Percentiles rank a stretch among this genome's conserved stretches.
phyloP scores from a whole-genome alignment of 2,888 invertebrate genomes.

The Drosophila differens region DNA sequence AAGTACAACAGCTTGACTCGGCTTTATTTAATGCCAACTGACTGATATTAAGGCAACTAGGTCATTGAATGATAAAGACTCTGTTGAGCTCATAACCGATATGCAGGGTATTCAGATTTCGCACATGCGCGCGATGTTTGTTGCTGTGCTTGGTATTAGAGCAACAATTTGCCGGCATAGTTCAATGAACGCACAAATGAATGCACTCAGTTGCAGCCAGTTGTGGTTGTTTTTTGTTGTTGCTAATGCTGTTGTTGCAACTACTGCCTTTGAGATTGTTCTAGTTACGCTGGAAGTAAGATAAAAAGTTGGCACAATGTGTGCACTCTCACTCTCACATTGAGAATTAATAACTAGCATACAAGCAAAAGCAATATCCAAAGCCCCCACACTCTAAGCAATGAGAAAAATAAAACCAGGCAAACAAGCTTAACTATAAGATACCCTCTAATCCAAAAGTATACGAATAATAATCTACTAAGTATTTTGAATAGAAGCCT shows the following conservation, averaged over 20 bases:
- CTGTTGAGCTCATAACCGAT: not conserved
- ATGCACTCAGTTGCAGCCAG: constrained; percentile 55
- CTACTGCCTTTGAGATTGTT: constrained; percentile 40
- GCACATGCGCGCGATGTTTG: constrained; percentile 59
- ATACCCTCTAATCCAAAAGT: not conserved
- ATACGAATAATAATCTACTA: not conserved
- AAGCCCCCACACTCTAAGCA: constrained; percentile 28
- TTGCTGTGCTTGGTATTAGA: constrained; percentile 38
- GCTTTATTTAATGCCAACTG: not conserved
- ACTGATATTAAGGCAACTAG: not conserved
- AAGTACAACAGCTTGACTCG: not conserved
- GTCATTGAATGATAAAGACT: not conserved
- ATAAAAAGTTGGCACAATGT: constrained; percentile 57
- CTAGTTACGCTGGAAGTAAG: constrained; percentile 74
- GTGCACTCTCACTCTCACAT: constrained; percentile 33
- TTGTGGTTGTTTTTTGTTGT: not conserved
- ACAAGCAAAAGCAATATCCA: constrained; percentile 36
- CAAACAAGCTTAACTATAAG: constrained; percentile 2
- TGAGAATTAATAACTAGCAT: constrained; percentile 57
- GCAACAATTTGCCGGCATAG: constrained; percentile 72
- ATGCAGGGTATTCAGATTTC: constrained; percentile 41
- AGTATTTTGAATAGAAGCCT: not conserved
- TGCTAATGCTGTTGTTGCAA: constrained; percentile 26
- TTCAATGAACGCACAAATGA: constrained; percentile 73
- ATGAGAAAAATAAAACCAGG: constrained; percentile 23